Percentiles rank a stretch among this genome's conserved stretches.
These are phyloP conservation scores for Plutella xylostella DNA, from an alignment of 2,888 invertebrate species.

Conservation along the genomic window DNA sequence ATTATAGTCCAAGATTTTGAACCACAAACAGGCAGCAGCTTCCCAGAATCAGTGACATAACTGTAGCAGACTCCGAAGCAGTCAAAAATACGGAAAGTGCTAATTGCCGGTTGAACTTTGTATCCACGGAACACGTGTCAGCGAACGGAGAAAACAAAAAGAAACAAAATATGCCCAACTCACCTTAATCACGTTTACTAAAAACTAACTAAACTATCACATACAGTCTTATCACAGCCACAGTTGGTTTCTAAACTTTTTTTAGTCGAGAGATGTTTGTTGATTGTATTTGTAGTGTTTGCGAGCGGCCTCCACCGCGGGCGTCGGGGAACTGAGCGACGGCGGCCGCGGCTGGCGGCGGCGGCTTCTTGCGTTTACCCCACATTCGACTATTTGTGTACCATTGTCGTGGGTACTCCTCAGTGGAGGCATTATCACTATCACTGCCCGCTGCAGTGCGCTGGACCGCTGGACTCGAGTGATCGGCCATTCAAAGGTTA, in stretches of 20 bases:
- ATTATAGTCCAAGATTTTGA: too few species aligned
- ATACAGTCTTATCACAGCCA: constrained; percentile 6
- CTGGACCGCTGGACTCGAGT: too few species aligned
- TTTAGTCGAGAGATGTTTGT: background rate
- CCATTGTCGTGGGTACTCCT: too few species aligned
- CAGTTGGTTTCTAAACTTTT: too few species aligned
- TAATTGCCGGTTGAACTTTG: constrained; percentile 3
- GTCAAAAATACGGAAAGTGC: background rate
- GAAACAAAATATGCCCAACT: background rate
- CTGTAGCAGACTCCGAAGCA: background rate
- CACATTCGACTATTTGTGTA: too few species aligned
- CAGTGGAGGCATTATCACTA: too few species aligned
- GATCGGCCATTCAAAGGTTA: too few species aligned
- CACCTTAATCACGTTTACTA: background rate
- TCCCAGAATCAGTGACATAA: too few species aligned
- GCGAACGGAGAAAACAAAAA: background rate
- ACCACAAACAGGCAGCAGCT: too few species aligned
- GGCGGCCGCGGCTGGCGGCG: background rate
- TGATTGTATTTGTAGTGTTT: background rate
- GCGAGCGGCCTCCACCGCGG: constrained; percentile 34
- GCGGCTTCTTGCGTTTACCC: too few species aligned
- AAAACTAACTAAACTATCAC: constrained; percentile 4
- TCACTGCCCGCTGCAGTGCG: too few species aligned
- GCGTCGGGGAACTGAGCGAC: constrained; percentile 40
- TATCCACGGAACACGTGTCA: constrained; percentile 1